phyloP scores from a whole-genome alignment of 2,888 invertebrate genomes.

The Nomada hirtipes region DNA sequence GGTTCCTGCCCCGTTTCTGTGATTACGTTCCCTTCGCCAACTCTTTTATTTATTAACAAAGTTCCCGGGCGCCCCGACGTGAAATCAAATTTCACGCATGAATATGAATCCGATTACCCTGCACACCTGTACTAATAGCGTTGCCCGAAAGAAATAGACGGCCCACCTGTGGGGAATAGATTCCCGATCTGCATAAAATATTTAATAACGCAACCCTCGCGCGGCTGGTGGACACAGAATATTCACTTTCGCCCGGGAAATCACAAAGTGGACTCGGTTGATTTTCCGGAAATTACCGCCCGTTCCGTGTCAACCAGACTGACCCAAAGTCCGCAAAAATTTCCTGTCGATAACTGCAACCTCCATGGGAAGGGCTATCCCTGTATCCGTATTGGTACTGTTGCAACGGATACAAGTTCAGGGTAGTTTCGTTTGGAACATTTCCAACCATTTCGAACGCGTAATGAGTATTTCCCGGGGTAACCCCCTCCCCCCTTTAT shows the following conservation, averaged over 20 bases:
- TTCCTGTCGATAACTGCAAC: constrained; percentile 22
- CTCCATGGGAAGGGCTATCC: not conserved
- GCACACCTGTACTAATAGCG: too few relatives aligned
- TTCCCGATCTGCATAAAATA: too few relatives aligned
- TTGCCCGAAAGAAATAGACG: too few relatives aligned
- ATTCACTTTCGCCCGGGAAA: constrained; percentile 3
- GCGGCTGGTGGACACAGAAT: too few relatives aligned
- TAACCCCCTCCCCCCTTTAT: not conserved
- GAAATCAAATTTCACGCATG: too few relatives aligned
- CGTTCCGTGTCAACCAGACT: constrained; percentile 8
- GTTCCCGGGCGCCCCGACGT: too few relatives aligned
- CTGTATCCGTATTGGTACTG: constrained; percentile 4
- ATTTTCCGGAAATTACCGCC: constrained; percentile 46
- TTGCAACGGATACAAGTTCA: constrained; percentile 45
- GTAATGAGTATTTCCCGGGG: constrained; percentile 59
- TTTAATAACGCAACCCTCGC: too few relatives aligned
- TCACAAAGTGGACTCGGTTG: constrained; percentile 29
- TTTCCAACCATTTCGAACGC: constrained; percentile 60
- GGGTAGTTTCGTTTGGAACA: constrained; percentile 62
- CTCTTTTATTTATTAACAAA: too few relatives aligned
- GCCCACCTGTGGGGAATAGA: too few relatives aligned
- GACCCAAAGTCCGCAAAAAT: constrained; percentile 44
- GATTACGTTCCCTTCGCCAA: too few relatives aligned
- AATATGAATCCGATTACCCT: too few relatives aligned
- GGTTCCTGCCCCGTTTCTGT: too few relatives aligned